Base-by-base conservation (phyloP, 2,888 invertebrate species). In the Eupeodes luniger region DNA sequence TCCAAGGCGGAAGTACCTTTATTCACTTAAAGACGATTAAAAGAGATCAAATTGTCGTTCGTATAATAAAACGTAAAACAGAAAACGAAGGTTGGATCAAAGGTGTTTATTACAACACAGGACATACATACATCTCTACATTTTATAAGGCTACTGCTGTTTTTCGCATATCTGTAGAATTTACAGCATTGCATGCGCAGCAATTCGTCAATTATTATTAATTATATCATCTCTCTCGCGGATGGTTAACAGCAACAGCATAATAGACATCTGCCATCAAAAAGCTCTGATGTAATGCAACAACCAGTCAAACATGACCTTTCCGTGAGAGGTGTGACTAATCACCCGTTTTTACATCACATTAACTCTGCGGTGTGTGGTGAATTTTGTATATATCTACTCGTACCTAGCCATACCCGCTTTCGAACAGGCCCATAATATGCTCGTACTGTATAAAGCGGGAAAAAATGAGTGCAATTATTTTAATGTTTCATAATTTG, bases 321-420 rank as follows among this genome's bases (percentile, higher is more conserved):
- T 81, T 88, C 51, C 81, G 78, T 88, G 81, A 85, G 88, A 88
- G 89, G 85, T 89, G 89, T 89, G 81, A 84, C 89, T 85, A 89
- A 89, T 89, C 85, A 81, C 89, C 79, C 89, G 89, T 89, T 89
- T 89, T 89, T 85, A 85, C 85, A 89, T 81, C 85, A 82, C 89
- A 85, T 89, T 89, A 89, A 89, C 81, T 85, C 27, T 83, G 83
- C 72, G 72, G 77, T 67, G 72, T 44, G 83, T 76, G 80, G 87
- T 49, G 66, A 66, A 27, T 19, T 19, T 1, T 19, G 19, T 19
- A 19, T 19, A 19, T 19, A 19, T 19, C 19, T 64, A 19, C 12
- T 19, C 11, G n/a, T 34, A 7, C n/a, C 14, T 55, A 77, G 75
- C 75, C 3, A 34, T 59, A n/a, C 34, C 6, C 5, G n/a, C 10